Percentiles rank a stretch among this genome's conserved stretches.
These are phyloP conservation scores for Triplophysa siluroides DNA, from an alignment of 2,113 vertebrate species.

Conservation along the genomic window DNA sequence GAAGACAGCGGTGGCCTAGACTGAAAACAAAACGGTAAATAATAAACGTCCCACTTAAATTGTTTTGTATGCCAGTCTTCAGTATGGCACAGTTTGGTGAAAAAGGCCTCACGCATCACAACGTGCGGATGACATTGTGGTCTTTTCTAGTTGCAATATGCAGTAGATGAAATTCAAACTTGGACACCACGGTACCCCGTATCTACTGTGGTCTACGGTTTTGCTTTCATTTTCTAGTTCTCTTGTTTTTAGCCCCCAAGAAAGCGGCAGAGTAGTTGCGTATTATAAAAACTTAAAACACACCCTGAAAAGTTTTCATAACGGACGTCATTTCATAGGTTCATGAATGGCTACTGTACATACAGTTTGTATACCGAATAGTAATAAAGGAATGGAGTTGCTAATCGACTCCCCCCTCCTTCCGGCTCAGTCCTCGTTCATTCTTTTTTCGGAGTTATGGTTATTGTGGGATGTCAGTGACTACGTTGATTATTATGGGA, in stretches of 20 bases:
- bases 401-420: constrained; percentile 69
- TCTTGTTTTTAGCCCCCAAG: not conserved
- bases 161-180: constrained; percentile 6
- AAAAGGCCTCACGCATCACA: not conserved
- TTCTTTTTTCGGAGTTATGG: constrained; percentile 78
- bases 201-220: not conserved
- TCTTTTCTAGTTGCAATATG: not conserved
- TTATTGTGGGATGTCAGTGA: constrained; percentile 82
- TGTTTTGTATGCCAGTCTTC: not conserved
- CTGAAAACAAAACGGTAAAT: not conserved
- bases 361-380: constrained; percentile 62
- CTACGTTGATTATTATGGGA: constrained; percentile 78
- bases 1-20: too few relatives aligned
- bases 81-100: not conserved
- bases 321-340: not conserved
- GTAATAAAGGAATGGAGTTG: constrained; percentile 72
- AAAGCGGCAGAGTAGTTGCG: not conserved
- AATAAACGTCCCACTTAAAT: not conserved
- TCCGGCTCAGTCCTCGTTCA: constrained; percentile 48
- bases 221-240: not conserved
- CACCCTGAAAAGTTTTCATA: not conserved
- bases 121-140: not conserved
- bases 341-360: constrained; percentile 23
- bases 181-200: not conserved
- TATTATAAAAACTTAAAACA: not conserved